Evolutionary conservation across 2,888 invertebrate genomes (phyloP), one percentile per base, ranked within the genome.

Genomic region (Cyclophora punctaria): DNA sequence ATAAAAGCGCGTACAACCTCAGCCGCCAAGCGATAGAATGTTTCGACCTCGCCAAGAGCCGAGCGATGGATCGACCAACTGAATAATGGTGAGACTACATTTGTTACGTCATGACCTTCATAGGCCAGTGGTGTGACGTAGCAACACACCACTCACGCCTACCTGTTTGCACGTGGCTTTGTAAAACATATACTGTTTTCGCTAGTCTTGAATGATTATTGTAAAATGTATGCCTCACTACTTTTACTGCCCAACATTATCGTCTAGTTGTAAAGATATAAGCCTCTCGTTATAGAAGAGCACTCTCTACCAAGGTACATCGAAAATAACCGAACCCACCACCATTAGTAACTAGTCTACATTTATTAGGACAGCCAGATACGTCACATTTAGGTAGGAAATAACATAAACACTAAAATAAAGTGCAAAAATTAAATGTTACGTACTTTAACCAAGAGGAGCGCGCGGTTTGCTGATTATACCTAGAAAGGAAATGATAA

Each of bases 381-480:
- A 37, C 37, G 37, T 37, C 37, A 37, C 4, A 49, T 48, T 55
- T 47, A 55, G 37, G 4, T 37, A 37, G 20, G 20, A 37, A 5
- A 1, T 37, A 37, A 37, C 5, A 37, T 37, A 56, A 20, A 52
- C 52, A 53, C 58, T 55, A 63, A 56, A 57, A 70, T 65, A 52
- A 55, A 64, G 66, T 63, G 63, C 69, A 68, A 64, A 68, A 73
- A 73, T 67, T 64, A 76, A 71, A 62, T 68, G 69, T 82, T 87
- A 87, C 86, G 86, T 87, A 87, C 86, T 87, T 87, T 66, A 86
- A 77, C 81, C 85, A 84, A 80, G 86, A 83, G 69, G 84, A 78
- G 77, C 86, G 85, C 79, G 83, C 85, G 79, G 81, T 80, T 83
- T 84, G 86, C 79, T 87, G 86, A 80, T 84, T 86, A 87, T 87